Conservation (phyloP, 2,113 vertebrate species). For the Psettodes erumei region DNA sequence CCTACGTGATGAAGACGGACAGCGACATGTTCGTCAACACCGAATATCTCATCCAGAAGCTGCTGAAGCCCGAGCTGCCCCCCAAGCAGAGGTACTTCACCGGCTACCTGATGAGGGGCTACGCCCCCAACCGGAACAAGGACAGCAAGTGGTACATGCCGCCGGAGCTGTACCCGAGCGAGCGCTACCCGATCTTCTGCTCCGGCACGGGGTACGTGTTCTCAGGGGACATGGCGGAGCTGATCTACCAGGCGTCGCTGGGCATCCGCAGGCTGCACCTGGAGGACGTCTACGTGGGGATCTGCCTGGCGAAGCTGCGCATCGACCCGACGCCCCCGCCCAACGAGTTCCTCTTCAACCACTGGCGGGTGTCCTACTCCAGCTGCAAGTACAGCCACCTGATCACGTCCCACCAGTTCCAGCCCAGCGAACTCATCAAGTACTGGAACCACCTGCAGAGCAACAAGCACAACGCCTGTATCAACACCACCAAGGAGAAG, state of each 20-base stretch:
- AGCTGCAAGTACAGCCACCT: constrained; percentile 99
- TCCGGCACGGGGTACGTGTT: constrained; percentile 98
- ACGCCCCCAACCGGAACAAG: constrained; percentile 94
- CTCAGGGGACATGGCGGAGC: constrained; percentile 95
- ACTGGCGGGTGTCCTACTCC: constrained; percentile 96
- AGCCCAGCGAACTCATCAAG: constrained; percentile 94
- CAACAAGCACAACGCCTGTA: constrained; percentile 98
- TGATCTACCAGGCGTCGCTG: constrained; percentile 94
- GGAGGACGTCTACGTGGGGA: constrained; percentile 97
- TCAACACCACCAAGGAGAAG: constrained; percentile 93
- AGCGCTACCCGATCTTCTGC: constrained; percentile 97
- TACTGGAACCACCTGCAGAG: constrained; percentile 98
- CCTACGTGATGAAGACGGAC: constrained; percentile 98
- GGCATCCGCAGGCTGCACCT: constrained; percentile 94
- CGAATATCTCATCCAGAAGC: constrained; percentile 96
- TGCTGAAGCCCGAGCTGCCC: constrained; percentile 91
- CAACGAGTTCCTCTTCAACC: constrained; percentile 97
- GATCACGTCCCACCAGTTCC: constrained; percentile 98
- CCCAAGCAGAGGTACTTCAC: constrained; percentile 93
- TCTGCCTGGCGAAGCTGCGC: constrained; percentile 95
- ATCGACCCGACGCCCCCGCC: constrained; percentile 95
- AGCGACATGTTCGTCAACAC: constrained; percentile 99
- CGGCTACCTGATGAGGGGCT: constrained; percentile 95
- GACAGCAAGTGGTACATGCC: constrained; percentile 99
- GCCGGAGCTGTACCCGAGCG: constrained; percentile 94